phyloP scores from a whole-genome alignment of 2,888 invertebrate species.

The Philereme transversata region DNA sequence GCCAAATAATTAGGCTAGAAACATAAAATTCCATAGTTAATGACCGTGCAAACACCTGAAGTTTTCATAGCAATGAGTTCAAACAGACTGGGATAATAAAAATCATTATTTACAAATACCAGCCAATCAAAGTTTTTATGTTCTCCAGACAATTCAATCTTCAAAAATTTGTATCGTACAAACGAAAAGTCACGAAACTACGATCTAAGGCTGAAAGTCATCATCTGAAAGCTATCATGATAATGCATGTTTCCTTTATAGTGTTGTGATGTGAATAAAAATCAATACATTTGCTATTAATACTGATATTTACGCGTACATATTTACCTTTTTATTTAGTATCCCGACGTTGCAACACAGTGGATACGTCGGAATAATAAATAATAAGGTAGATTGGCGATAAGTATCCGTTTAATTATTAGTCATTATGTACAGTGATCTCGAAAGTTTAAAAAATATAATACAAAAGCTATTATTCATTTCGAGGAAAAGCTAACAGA shows the following conservation, averaged over 20 bases:
- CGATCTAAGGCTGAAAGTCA: slow-evolving; percentile 2
- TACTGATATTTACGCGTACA: too few relatives aligned
- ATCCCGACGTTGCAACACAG: too few relatives aligned
- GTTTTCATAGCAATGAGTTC: slow-evolving; percentile 10
- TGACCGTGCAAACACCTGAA: slow-evolving; percentile 7
- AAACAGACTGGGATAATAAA: slow-evolving; percentile 13
- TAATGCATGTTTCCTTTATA: slow-evolving; percentile 1
- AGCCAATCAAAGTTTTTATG: slow-evolving; percentile 15
- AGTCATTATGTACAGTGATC: too few relatives aligned
- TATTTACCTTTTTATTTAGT: too few relatives aligned
- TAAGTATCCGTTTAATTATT: too few relatives aligned
- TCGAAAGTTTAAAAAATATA: too few relatives aligned
- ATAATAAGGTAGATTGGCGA: too few relatives aligned
- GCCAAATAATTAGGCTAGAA: not conserved
- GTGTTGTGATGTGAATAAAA: not conserved
- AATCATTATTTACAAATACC: slow-evolving; percentile 19
- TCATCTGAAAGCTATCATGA: slow-evolving; percentile 4
- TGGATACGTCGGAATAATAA: too few relatives aligned
- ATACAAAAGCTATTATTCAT: too few relatives aligned
- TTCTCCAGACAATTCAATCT: not conserved
- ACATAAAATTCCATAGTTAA: slow-evolving; percentile 6
- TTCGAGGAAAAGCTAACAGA: too few relatives aligned
- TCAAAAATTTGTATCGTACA: too few relatives aligned
- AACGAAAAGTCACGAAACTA: slow-evolving; percentile 2
- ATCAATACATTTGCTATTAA: slow-evolving; percentile 5